A percentile compares a stretch with the other conserved stretches of the same genome.
Conservation (phyloP, 1,140 invertebrate genomes). For the Meloidogyne chitwoodi region DNA sequence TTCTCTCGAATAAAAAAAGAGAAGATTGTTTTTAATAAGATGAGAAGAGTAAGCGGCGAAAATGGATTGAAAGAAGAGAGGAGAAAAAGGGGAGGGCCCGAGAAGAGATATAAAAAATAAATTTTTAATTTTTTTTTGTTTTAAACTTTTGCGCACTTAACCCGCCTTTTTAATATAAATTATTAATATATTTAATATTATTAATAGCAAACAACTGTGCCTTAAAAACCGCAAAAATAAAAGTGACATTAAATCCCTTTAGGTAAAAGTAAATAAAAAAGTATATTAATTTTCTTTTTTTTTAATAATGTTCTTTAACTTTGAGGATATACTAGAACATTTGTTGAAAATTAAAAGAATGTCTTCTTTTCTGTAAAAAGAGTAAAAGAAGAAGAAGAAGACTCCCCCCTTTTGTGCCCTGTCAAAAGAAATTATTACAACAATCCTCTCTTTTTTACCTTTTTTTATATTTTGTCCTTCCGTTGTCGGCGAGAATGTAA, state of each 20-base stretch:
- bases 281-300: background rate
- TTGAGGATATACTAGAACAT: too few species aligned
- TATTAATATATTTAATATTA: too few species aligned
- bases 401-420: too few species aligned
- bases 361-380: background rate
- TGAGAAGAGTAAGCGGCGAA: background rate
- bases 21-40: background rate
- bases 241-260: background rate
- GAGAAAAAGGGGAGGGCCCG: background rate
- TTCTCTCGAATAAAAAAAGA: background rate
- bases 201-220: background rate
- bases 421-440: background rate
- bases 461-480: background rate
- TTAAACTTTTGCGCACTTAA: background rate
- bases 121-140: background rate
- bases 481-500: slow-evolving; percentile 9
- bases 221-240: background rate
- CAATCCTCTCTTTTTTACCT: background rate
- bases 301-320: background rate
- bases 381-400: background rate
- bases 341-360: too few species aligned
- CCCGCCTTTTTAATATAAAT: too few species aligned
- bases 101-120: background rate
- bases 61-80: background rate
- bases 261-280: background rate